Percentiles rank a stretch among this genome's conserved stretches.
These are phyloP conservation scores for Pseudomyrmex sp. DNA, from an alignment of 1,140 invertebrate genomes.

Conservation along the genomic window DNA sequence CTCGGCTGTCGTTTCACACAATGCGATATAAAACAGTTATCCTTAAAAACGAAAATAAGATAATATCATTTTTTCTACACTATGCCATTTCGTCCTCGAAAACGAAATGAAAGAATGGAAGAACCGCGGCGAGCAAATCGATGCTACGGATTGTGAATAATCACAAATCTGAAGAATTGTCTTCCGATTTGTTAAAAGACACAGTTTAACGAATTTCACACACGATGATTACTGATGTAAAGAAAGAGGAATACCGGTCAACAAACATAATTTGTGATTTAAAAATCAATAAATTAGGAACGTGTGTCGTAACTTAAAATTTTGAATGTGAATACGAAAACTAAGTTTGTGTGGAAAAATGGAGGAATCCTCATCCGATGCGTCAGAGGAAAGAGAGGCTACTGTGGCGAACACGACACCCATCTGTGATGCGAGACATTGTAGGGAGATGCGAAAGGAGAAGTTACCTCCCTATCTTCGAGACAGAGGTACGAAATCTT, in stretches of 20 bases:
- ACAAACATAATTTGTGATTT: background rate
- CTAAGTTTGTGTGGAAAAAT: conserved; percentile 9
- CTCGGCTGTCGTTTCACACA: background rate
- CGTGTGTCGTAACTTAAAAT: background rate
- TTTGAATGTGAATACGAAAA: background rate
- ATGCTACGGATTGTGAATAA: conserved; percentile 13
- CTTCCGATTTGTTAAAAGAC: background rate
- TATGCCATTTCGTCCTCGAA: background rate
- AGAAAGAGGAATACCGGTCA: background rate
- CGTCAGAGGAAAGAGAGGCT: conserved; percentile 39
- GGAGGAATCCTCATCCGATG: conserved; percentile 1
- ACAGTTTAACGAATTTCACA: background rate
- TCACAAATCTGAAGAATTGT: conserved; percentile 11
- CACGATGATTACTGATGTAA: background rate
- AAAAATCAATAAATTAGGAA: background rate
- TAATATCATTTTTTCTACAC: conserved; percentile 31
- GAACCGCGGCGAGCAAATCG: background rate
- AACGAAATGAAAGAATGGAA: conserved; percentile 34
- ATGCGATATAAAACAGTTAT: background rate
- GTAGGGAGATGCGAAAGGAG: conserved; percentile 69
- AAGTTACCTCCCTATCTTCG: conserved; percentile 76
- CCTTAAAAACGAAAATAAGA: background rate
- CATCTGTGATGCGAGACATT: conserved; percentile 58
- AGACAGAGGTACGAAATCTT: conserved; percentile 74
- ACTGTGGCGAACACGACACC: conserved; percentile 5